These are phyloP conservation scores for Drosophila athabasca DNA, from an alignment of 1,140 invertebrate genomes.

Conservation along the genomic window DNA sequence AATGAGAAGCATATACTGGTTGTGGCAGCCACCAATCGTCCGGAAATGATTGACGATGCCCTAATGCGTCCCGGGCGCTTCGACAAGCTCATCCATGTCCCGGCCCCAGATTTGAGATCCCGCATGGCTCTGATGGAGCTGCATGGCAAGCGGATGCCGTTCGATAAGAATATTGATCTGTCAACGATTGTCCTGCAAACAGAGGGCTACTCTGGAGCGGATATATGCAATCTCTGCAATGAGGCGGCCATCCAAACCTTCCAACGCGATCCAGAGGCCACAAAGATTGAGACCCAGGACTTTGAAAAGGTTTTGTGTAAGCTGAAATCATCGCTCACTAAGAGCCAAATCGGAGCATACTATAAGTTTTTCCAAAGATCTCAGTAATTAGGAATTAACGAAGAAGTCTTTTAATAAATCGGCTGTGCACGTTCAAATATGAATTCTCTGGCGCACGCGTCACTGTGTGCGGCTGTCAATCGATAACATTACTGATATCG, in stretches of 20 bases:
- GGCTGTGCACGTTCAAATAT: too few species aligned
- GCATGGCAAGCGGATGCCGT: constrained; percentile 86
- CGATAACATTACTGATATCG: constrained; percentile 14
- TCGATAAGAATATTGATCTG: constrained; percentile 86
- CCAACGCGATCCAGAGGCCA: constrained; percentile 84
- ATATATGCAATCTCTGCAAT: constrained; percentile 89
- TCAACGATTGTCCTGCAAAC: constrained; percentile 86
- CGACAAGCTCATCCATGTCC: constrained; percentile 90
- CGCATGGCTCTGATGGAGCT: constrained; percentile 87
- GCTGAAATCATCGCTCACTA: constrained; percentile 85
- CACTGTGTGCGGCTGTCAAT: not conserved
- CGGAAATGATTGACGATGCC: constrained; percentile 91
- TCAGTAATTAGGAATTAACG: constrained; percentile 8
- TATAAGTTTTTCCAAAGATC: constrained; percentile 67
- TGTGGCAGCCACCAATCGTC: constrained; percentile 91
- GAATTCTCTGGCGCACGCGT: not conserved
- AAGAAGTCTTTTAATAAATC: not conserved
- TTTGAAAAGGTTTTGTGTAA: constrained; percentile 85
- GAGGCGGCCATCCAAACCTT: constrained; percentile 89
- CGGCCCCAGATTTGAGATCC: constrained; percentile 87
- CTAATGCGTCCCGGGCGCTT: constrained; percentile 90
- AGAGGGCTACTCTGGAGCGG: constrained; percentile 90
- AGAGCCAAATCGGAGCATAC: constrained; percentile 83
- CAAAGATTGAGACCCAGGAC: constrained; percentile 84
- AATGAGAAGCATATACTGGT: constrained; percentile 85